Evolutionary conservation across 2,797 vertebrate genomes (phyloP), one percentile per base, ranked within the genome.

Genomic region (Discoglossus pictus): DNA sequence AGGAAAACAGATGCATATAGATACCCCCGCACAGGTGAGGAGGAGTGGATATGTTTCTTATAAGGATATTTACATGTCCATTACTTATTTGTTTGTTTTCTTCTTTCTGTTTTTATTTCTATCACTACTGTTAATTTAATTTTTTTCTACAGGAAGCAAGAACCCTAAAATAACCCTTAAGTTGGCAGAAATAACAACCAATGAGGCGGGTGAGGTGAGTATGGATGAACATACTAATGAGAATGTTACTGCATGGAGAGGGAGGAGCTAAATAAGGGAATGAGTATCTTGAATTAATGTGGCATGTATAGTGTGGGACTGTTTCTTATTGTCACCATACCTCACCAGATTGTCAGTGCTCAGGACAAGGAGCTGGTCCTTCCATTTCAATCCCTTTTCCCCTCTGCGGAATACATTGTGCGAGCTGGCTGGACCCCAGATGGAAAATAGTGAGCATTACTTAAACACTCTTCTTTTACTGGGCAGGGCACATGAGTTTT

Each of bases 371-470:
- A 98, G 74, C 87, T 98, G 75, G 93, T 89, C 0, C 86, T 91
- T 47, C 93, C 95, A 0, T 98, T 99, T 76, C 80, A 78, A 64
- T 80, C 82, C 0, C 85, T 99, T 65, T 99, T 99, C 74, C 96
- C 97, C 0, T 85, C 81, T 1, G 94, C 90, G 38, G 97, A 99
- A 77, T 99, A 99, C 84, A 93, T 99, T 2, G 93, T 96, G 35
- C 89, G 97, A 71, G 97, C 94, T 0, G 97, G 97, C 67, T 99
- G 97, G 97, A 98, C 97, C 1, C 91, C 79, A 31, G 96, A 99
- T 0, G 97, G 97, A 75, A 96, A 93, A 88, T 98, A 91, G 97
- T 99, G 82, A 80, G 88, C 87, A 15, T 25, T 63, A 13, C 39
- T 42, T 42, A 1, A 11, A 42, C 39, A 12, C n/a, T 42, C 2